Evolutionary conservation across 2,888 invertebrate genomes (phyloP), one percentile per base, ranked within the genome.

Genomic region (Oasisia sp.): DNA sequence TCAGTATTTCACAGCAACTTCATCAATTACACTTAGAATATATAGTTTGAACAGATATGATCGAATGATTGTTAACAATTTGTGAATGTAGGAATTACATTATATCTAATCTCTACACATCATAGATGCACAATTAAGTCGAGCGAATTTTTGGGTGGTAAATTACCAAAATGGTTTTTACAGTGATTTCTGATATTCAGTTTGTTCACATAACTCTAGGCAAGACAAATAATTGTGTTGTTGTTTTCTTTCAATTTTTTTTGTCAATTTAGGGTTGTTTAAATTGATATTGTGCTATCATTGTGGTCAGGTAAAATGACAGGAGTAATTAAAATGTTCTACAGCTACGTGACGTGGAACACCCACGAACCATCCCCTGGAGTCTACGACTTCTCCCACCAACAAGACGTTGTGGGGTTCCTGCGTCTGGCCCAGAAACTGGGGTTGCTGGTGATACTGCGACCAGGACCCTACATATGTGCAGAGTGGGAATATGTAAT

Each of bases 381-480:
- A 0, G 97, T 97, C 91, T 98, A 97, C n/a, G 97, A 98, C 95
- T 97, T 98, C 94, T 97, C 97, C 44, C 97, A 97, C 45, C 97
- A 97, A 93, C 95, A 97, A 19, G 97, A 97, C 94, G 94, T 97
- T 1, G 97, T 97, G 44, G 96, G 97, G 91, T 98, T 98, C 95
- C 97, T 98, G 9, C 96, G 97, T 93, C 96, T 97, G 5, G 99
- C 98, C 0, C 97, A 98, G 92, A 97, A 98, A 94, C 98, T 98
- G 95, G 98, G 98, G 93, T 96, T 99, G 89, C 96, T 98, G 44
- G 98, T 98, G 0, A 97, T 99, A 91, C 96, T 99, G 0, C 97
- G 99, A 45, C 98, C 98, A 0, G 99, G 99, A 32, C 99, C 99
- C 0, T 99, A 98, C 95, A 98, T 99, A 94, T 98, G 98, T 96